Base-by-base conservation (phyloP, 2,888 invertebrate species). In the Caenorhabditis panamensis region DNA sequence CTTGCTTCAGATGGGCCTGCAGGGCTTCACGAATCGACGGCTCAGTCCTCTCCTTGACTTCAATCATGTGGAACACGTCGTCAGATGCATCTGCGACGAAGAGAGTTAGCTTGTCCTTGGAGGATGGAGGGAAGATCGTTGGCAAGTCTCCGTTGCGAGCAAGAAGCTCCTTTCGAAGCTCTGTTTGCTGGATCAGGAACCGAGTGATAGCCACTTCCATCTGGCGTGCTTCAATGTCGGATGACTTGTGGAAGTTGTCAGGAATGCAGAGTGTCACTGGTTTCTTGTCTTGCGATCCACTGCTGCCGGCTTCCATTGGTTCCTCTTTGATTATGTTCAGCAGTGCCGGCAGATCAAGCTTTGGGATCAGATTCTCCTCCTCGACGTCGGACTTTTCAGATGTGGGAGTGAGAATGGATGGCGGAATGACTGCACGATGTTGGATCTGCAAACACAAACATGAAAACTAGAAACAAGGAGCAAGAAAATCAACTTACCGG, bases 21-120 rank as follows among this genome's bases (percentile, higher is more conserved):
- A 73, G 44, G 9, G 64, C 64, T 5, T 41, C 8, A n/a, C 64
- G 73, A 31, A 73, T 66, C 0, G 73, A 49, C n/a, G 6, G 22
- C 72, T 73, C 63, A 56, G 20, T 72, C 26, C 63, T 44, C 41
- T 59, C 64, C 9, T 58, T 20, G 3, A 64, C 64, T 22, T 6
- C 20, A 2, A 73, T 0, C 59, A 72, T 56, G 3, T 72, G 62
- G 36, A 56, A 72, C 11, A 26, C 11, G 26, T 47, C 44, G 28
- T 36, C 16, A 24, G n/a, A 13, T 13, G n/a, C 18, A 53, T 51
- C 36, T 13, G 73, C 64, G 24, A 66, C 59, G 20, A 73, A 66
- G 1, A 73, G 20, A 5, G 58, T 11, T 28, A 73, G 5, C 1
- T 51, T 26, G 0, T 26, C 22, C 0, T 26, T 16, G n/a, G 58